Conservation (phyloP, 2,113 vertebrate species). For the Xenus cinereus region DNA sequence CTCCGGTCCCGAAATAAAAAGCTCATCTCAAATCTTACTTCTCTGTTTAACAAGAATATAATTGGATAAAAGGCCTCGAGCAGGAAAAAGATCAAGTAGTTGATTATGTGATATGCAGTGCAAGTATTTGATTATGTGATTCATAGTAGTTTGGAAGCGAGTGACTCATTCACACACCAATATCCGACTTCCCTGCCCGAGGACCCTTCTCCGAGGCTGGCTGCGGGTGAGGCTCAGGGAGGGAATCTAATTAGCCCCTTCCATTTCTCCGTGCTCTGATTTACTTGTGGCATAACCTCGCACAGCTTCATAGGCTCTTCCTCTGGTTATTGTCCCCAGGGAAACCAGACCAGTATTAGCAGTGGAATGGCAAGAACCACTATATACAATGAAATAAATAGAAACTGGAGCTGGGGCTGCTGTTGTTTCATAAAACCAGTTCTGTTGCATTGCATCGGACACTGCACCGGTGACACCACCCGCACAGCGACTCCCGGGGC, state of each 20-base stretch:
- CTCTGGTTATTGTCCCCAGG: background rate
- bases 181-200: background rate
- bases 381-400: background rate
- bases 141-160: constrained; percentile 43
- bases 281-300: background rate
- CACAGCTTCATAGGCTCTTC: background rate
- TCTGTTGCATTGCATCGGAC: background rate
- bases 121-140: constrained; percentile 70
- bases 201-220: background rate
- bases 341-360: background rate
- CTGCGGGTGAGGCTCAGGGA: background rate
- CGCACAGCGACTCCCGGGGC: background rate
- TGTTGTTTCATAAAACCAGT: background rate
- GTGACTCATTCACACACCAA: constrained; percentile 57
- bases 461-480: background rate
- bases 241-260: constrained; percentile 16
- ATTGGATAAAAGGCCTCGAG: constrained; percentile 64
- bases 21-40: constrained; percentile 45
- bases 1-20: constrained; percentile 49
- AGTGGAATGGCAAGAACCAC: background rate
- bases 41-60: constrained; percentile 62
- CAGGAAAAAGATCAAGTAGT: constrained; percentile 67
- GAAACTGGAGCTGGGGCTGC: background rate
- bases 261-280: background rate
- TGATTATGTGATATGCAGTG: constrained; percentile 60